Evolutionary conservation across 2,113 vertebrate species (phyloP).

Genomic region (Conger conger): DNA sequence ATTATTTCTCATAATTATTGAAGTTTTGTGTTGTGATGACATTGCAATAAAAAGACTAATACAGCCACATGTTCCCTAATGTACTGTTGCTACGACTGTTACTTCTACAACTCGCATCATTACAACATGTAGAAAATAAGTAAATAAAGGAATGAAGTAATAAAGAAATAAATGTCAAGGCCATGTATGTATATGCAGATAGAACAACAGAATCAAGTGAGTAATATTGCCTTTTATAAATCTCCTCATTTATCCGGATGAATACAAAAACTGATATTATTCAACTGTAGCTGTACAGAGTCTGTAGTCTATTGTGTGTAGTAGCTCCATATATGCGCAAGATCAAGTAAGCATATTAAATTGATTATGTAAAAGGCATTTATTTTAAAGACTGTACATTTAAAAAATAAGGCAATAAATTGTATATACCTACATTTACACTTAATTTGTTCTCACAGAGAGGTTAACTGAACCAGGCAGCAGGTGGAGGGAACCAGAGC

Average conservation of each 20-base stretch:
- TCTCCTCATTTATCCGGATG: slow-evolving; percentile 67
- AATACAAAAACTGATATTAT: slow-evolving; percentile 74
- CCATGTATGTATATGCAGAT: slow-evolving; percentile 20
- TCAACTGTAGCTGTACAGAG: slow-evolving; percentile 77
- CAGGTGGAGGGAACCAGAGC: not conserved
- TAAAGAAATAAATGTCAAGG: slow-evolving; percentile 13
- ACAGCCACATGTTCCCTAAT: not conserved
- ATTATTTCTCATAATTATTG: slow-evolving; percentile 14
- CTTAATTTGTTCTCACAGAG: slow-evolving; percentile 51
- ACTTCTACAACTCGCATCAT: not conserved
- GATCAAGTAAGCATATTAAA: slow-evolving; percentile 82
- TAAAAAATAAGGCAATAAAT: slow-evolving; percentile 87
- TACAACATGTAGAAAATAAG: slow-evolving; percentile 6
- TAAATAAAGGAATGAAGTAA: not conserved
- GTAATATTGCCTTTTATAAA: not conserved
- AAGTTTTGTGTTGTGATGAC: not conserved
- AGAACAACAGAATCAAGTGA: slow-evolving; percentile 16
- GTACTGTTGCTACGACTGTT: not conserved
- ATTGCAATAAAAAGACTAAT: not conserved
- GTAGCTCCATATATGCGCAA: slow-evolving; percentile 81
- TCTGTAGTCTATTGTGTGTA: slow-evolving; percentile 71
- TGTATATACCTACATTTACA: slow-evolving; percentile 65
- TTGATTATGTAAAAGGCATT: slow-evolving; percentile 84
- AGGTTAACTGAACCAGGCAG: not conserved
- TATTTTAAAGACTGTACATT: slow-evolving; percentile 81